Conservation (phyloP, 1,140 invertebrate species). For the Drosophila bipectinata region DNA sequence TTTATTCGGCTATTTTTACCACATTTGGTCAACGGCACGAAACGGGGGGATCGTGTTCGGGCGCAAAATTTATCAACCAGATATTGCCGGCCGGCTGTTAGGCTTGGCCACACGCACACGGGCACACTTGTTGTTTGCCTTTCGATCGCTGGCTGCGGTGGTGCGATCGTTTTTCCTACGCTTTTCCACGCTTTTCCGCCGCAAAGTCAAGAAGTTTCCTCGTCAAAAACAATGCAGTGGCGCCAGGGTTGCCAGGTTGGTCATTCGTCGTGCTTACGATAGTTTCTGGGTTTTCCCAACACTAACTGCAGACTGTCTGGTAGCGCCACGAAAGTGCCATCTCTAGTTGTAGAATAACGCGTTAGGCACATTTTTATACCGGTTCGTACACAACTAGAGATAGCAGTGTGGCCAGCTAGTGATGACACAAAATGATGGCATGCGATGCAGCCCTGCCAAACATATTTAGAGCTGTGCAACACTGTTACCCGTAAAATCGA, state of each 20-base stretch:
- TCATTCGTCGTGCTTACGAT: neutral
- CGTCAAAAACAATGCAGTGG: constrained; percentile 54
- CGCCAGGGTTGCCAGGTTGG: constrained; percentile 43
- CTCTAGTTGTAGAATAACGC: neutral
- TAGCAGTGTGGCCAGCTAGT: too few species aligned
- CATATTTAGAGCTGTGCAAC: neutral
- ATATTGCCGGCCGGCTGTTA: neutral
- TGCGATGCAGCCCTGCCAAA: neutral
- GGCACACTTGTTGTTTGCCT: constrained; percentile 33
- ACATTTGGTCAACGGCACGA: constrained; percentile 61
- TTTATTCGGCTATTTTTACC: constrained; percentile 69
- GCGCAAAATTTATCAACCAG: neutral
- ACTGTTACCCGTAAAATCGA: constrained; percentile 1
- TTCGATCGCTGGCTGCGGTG: constrained; percentile 18
- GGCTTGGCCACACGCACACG: constrained; percentile 16
- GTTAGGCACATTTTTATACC: too few species aligned
- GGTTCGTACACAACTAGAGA: too few species aligned
- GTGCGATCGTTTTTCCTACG: constrained; percentile 30
- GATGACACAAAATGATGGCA: too few species aligned
- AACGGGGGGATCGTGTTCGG: constrained; percentile 14
- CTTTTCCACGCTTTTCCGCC: constrained; percentile 31
- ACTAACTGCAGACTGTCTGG: neutral
- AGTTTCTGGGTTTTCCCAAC: neutral
- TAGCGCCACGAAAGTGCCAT: neutral
- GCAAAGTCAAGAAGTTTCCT: constrained; percentile 44